These are phyloP conservation scores for Pseudococcus longispinus DNA, from an alignment of 2,888 invertebrate genomes.

Conservation along the genomic window DNA sequence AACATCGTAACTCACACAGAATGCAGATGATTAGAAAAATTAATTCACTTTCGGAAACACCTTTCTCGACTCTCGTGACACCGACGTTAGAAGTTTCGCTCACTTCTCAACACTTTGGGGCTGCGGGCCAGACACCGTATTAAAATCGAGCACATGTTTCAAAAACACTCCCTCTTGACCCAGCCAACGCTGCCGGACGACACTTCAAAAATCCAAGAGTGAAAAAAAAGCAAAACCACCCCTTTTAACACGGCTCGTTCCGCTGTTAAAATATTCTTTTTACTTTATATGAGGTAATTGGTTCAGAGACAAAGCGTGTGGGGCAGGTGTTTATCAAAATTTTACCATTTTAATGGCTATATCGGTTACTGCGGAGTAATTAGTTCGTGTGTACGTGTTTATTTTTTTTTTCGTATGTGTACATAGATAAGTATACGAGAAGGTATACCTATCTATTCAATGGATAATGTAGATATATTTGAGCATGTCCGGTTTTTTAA, in stretches of 20 bases:
- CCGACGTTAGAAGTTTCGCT: not conserved
- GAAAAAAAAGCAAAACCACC: not conserved
- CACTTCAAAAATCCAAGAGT: not conserved
- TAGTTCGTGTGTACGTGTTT: slow-evolving; percentile 1
- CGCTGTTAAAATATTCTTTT: slow-evolving; percentile 7
- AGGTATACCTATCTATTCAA: too few species aligned
- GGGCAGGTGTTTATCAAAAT: slow-evolving; percentile 14
- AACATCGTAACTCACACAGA: slow-evolving; percentile 10
- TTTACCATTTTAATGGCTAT: not conserved
- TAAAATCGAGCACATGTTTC: slow-evolving; percentile 27
- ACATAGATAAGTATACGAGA: not conserved
- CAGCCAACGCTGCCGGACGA: not conserved
- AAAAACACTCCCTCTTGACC: not conserved
- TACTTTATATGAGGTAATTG: not conserved
- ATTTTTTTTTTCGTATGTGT: not conserved
- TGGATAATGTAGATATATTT: too few species aligned
- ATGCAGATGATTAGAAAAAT: slow-evolving; percentile 32
- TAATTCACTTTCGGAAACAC: slow-evolving; percentile 22
- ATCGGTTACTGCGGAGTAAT: not conserved
- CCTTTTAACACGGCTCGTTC: slow-evolving; percentile 18
- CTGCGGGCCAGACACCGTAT: not conserved
- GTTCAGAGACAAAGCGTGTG: not conserved
- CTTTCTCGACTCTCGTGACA: not conserved
- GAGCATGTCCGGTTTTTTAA: not conserved
- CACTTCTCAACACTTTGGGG: slow-evolving; percentile 12